Evolutionary conservation across 2,113 vertebrate genomes (phyloP).

Genomic region (Gymnarchus niloticus): DNA sequence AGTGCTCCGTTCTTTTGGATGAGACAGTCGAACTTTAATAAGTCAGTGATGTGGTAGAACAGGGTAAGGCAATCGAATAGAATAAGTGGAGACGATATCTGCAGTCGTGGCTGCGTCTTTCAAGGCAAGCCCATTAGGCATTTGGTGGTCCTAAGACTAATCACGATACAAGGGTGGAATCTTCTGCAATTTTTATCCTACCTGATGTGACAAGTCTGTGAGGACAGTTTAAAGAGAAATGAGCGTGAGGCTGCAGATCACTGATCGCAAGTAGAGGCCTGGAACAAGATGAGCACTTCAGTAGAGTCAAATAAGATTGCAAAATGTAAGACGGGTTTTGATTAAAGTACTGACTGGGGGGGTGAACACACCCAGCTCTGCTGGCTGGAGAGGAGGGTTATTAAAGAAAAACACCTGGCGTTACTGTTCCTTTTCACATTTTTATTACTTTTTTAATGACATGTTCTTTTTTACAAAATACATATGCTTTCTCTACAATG

Average conservation of each 20-base stretch:
- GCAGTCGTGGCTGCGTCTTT: background rate
- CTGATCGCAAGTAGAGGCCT: background rate
- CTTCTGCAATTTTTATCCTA: background rate
- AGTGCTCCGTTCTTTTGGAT: too few relatives aligned
- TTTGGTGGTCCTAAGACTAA: background rate
- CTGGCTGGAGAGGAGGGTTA: background rate
- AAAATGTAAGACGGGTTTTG: too few relatives aligned
- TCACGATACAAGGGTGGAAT: background rate
- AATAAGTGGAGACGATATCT: background rate
- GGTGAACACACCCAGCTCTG: background rate
- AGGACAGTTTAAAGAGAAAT: too few relatives aligned
- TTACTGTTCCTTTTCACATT: constrained; percentile 35
- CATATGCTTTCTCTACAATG: constrained; percentile 48
- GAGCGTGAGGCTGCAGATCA: too few relatives aligned
- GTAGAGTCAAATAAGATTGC: background rate
- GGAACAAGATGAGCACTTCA: background rate
- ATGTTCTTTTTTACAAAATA: constrained; percentile 57
- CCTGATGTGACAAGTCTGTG: too few relatives aligned
- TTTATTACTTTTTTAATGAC: constrained; percentile 52
- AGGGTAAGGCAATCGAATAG: background rate
- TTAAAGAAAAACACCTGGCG: constrained; percentile 13
- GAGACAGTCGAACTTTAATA: too few relatives aligned
- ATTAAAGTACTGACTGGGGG: too few relatives aligned
- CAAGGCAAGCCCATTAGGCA: background rate
- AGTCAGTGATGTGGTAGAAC: background rate